Evolutionary conservation across 2,888 invertebrate genomes (phyloP).

Genomic region (Leucophora obtusa): DNA sequence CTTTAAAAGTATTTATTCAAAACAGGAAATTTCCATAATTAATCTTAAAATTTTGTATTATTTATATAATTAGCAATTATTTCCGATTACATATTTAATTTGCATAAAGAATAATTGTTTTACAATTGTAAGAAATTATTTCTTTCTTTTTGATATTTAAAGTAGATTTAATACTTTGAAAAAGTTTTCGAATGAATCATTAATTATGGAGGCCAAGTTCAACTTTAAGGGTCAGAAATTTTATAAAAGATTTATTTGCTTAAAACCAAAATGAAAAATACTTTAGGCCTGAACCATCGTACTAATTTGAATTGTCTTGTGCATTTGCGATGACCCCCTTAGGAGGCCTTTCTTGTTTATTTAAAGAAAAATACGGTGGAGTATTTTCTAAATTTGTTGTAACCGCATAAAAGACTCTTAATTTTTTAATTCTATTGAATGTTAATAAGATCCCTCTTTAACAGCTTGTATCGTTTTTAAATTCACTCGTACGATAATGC

Average conservation of each 20-base stretch:
- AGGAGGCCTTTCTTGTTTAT: too few species aligned
- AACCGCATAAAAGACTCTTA: too few species aligned
- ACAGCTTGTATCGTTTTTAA: slow-evolving; percentile 33
- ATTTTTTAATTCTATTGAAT: background rate
- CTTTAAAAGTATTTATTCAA: slow-evolving; percentile 3
- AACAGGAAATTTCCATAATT: slow-evolving; percentile 46
- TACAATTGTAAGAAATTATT: slow-evolving; percentile 15
- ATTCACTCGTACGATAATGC: slow-evolving; percentile 54
- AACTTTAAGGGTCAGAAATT: too few species aligned
- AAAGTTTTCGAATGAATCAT: background rate
- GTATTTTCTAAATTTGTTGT: too few species aligned
- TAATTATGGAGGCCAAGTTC: too few species aligned
- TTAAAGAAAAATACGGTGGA: too few species aligned
- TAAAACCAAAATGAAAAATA: too few species aligned
- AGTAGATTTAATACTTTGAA: slow-evolving; percentile 2
- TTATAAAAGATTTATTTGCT: too few species aligned
- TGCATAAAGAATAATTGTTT: slow-evolving; percentile 8
- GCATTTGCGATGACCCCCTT: too few species aligned
- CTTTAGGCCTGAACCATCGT: too few species aligned
- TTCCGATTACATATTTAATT: slow-evolving; percentile 31
- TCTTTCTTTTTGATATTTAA: background rate
- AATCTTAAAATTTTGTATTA: slow-evolving; percentile 48
- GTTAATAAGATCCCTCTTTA: slow-evolving; percentile 4
- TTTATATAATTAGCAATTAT: slow-evolving; percentile 56
- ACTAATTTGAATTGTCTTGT: too few species aligned